Conservation (phyloP, 2,113 vertebrate species). For the Nycticryphes semicollaris region DNA sequence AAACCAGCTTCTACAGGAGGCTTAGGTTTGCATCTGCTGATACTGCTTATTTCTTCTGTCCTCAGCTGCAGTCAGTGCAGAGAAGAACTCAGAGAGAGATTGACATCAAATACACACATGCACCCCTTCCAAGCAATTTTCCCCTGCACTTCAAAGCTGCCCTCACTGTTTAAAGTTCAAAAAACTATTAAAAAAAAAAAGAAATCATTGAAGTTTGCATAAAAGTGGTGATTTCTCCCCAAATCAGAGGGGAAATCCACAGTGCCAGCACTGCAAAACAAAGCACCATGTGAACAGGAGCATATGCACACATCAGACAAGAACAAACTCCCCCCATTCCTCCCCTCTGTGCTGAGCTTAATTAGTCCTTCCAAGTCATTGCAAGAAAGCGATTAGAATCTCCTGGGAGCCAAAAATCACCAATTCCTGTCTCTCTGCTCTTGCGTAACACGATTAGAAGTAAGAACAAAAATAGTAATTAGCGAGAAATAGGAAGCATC, state of each 20-base stretch:
- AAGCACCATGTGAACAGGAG: neutral
- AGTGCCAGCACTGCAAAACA: neutral
- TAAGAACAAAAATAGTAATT: neutral
- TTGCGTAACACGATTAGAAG: neutral
- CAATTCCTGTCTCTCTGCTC: neutral
- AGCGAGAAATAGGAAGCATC: neutral
- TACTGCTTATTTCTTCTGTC: neutral
- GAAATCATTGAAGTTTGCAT: neutral
- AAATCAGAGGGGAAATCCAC: neutral
- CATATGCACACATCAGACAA: neutral
- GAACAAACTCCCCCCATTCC: neutral
- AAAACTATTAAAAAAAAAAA: neutral
- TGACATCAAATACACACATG: neutral
- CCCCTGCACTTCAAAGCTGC: neutral
- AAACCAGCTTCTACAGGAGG: neutral
- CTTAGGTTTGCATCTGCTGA: neutral
- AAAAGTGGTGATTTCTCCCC: neutral
- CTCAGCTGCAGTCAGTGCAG: neutral
- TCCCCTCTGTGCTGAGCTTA: neutral
- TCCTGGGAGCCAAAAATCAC: neutral
- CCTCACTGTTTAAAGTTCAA: neutral
- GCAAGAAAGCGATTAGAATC: neutral
- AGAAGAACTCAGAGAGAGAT: neutral
- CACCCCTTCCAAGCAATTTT: no score
- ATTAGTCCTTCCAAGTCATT: neutral